Percentiles rank a stretch among this genome's conserved stretches.
Conservation (phyloP, 2,888 invertebrate genomes). For the Odontocolon sp. region DNA sequence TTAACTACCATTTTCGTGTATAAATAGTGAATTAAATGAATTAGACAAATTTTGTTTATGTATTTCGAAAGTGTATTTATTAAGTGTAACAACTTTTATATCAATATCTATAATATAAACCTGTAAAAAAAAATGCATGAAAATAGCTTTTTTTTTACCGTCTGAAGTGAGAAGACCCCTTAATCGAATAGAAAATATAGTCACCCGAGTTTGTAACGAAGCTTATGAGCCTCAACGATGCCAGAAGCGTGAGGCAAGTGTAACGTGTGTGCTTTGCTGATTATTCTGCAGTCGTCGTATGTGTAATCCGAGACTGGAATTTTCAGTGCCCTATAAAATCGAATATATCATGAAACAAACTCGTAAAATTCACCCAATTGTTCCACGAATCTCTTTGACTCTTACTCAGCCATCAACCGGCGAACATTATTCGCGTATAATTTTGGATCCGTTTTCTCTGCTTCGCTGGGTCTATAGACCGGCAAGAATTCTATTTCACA, state of each 20-base stretch:
- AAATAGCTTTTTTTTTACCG: no score
- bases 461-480: slow-evolving; percentile 93
- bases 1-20: slow-evolving; percentile 12
- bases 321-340: slow-evolving; percentile 87
- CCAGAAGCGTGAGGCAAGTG: slow-evolving; percentile 89
- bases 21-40: slow-evolving; percentile 6
- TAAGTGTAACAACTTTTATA: no score
- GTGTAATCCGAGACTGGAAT: slow-evolving; percentile 95
- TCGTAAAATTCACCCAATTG: slow-evolving; percentile 6
- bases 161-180: no score
- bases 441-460: slow-evolving; percentile 92
- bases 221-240: slow-evolving; percentile 90
- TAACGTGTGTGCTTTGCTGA: slow-evolving; percentile 91
- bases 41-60: no score
- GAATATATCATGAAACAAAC: slow-evolving; percentile 15
- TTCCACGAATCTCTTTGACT: slow-evolving; percentile 53
- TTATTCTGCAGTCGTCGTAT: slow-evolving; percentile 94
- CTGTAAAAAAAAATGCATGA: no score
- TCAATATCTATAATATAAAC: no score
- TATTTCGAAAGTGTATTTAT: no score
- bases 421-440: slow-evolving; percentile 95
- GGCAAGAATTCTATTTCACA: slow-evolving; percentile 96
- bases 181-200: slow-evolving; percentile 55
- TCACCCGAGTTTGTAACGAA: slow-evolving; percentile 90
- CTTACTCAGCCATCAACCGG: slow-evolving; percentile 94